Conservation (phyloP, 2,888 invertebrate species). For the Watsonalla cultraria region DNA sequence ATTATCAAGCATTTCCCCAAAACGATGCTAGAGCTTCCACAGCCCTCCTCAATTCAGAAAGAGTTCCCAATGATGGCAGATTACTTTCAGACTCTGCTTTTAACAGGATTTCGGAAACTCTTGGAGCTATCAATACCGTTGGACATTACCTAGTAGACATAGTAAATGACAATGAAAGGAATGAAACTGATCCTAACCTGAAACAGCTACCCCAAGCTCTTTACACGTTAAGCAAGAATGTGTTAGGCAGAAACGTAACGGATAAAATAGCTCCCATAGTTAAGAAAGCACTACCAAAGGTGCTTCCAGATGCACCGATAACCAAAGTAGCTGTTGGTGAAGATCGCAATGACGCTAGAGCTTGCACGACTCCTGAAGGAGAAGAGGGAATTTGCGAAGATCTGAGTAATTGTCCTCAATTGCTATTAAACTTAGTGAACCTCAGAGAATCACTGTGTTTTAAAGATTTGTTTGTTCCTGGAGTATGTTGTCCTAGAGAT, state of each 20-base stretch:
- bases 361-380: conserved; percentile 90
- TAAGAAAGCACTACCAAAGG: conserved; percentile 63
- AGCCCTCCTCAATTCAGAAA: conserved; percentile 32
- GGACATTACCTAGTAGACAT: conserved; percentile 91
- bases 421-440: conserved; percentile 88
- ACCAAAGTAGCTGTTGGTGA: conserved; percentile 67
- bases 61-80: conserved; percentile 63
- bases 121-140: conserved; percentile 91
- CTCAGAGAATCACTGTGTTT: conserved; percentile 93
- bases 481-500: conserved; percentile 91
- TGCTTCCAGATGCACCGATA: conserved; percentile 63
- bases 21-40: conserved; percentile 43
- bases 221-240: conserved; percentile 89
- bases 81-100: conserved; percentile 80
- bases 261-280: conserved; percentile 88
- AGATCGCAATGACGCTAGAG: conserved; percentile 76
- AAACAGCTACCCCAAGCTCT: conserved; percentile 83
- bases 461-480: conserved; percentile 93
- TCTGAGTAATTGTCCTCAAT: conserved; percentile 91
- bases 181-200: conserved; percentile 60
- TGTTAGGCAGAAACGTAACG: conserved; percentile 85
- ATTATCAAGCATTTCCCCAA: conserved; percentile 30
- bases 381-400: conserved; percentile 90
- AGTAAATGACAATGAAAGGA: conserved; percentile 75
- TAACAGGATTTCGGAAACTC: conserved; percentile 80